phyloP scores from a whole-genome alignment of 1,140 invertebrate species.

The Dufourea novaeangliae region DNA sequence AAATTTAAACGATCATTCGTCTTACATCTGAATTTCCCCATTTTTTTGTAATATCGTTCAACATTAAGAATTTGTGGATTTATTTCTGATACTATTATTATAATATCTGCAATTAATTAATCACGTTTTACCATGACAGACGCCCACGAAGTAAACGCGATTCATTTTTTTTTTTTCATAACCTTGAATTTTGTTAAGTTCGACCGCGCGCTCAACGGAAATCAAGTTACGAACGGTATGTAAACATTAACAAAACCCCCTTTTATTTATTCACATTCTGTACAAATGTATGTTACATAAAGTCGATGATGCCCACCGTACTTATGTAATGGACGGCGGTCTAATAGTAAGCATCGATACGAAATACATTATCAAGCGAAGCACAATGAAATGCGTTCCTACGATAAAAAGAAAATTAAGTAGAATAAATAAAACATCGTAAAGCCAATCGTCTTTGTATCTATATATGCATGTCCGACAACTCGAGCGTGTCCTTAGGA shows the following conservation, averaged over 20 bases:
- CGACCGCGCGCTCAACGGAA: too few relatives aligned
- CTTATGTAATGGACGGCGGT: conserved; percentile 32
- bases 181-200: too few relatives aligned
- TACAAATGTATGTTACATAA: conserved; percentile 82
- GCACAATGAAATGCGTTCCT: conserved; percentile 33
- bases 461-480: neutral
- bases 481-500: neutral
- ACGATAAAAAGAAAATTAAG: conserved; percentile 32
- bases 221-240: neutral
- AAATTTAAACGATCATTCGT: too few relatives aligned
- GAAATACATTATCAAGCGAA: conserved; percentile 40
- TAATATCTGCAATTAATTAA: too few relatives aligned
- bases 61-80: too few relatives aligned
- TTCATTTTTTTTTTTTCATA: neutral
- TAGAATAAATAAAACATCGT: neutral
- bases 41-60: too few relatives aligned
- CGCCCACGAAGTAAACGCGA: neutral
- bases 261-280: conserved; percentile 80
- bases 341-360: conserved; percentile 23
- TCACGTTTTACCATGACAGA: too few relatives aligned
- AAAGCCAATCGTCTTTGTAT: neutral
- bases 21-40: too few relatives aligned
- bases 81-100: too few relatives aligned
- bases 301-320: conserved; percentile 60
- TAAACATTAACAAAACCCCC: conserved; percentile 77